Conservation (phyloP, 2,113 vertebrate genomes). For the Poeciliopsis occidentalis region DNA sequence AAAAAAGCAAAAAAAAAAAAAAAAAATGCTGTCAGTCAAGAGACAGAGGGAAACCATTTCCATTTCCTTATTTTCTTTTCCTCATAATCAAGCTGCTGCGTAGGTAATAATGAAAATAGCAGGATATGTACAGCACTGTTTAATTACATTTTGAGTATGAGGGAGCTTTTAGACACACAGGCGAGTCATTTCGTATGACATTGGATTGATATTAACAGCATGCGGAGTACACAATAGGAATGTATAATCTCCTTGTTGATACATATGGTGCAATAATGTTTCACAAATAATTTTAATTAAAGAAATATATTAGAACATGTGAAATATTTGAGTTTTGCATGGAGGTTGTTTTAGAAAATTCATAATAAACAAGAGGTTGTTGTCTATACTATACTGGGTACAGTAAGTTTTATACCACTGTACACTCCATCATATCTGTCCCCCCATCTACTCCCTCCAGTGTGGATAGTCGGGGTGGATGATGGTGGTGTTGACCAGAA, state of each 20-base stretch:
- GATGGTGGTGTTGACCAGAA: constrained; percentile 82
- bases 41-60: constrained; percentile 66
- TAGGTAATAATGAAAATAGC: constrained; percentile 77
- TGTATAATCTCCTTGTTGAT: constrained; percentile 55
- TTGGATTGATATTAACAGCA: constrained; percentile 73
- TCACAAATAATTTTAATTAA: constrained; percentile 56
- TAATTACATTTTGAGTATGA: constrained; percentile 79
- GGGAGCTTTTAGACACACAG: constrained; percentile 61
- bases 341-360: constrained; percentile 12
- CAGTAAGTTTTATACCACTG: not conserved
- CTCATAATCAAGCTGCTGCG: constrained; percentile 61
- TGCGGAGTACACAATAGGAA: constrained; percentile 67
- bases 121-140: constrained; percentile 66
- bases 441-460: constrained; percentile 6
- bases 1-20: constrained; percentile 30
- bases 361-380: not conserved
- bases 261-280: constrained; percentile 44
- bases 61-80: constrained; percentile 64
- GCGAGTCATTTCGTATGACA: constrained; percentile 74
- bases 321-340: not conserved
- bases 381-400: not conserved
- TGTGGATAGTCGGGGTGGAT: constrained; percentile 43
- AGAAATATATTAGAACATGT: constrained; percentile 38
- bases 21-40: constrained; percentile 80
- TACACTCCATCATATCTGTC: not conserved